Conservation (phyloP, 2,888 invertebrate species). For the Pediacus dermestoides region DNA sequence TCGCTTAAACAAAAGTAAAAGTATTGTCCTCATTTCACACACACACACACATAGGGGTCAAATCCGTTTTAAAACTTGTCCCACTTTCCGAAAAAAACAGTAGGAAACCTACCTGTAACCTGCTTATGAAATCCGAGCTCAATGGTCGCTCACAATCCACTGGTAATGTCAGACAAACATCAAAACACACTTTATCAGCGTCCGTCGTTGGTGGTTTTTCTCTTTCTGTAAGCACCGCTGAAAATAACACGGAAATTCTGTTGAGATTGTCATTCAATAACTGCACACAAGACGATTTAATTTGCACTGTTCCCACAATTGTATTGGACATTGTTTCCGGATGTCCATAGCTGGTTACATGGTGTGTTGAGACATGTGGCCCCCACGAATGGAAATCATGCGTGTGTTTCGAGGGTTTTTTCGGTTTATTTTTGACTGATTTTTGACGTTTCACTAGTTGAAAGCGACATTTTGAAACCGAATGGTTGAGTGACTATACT, state of each 20-base stretch:
- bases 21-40: constrained; percentile 36
- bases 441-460: too few relatives aligned
- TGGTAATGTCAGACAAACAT: constrained; percentile 41
- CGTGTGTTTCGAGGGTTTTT: too few relatives aligned
- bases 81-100: constrained; percentile 21
- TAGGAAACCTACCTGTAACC: constrained; percentile 44
- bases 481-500: too few relatives aligned
- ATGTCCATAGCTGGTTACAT: constrained; percentile 39
- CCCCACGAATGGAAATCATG: too few relatives aligned
- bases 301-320: constrained; percentile 44
- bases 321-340: constrained; percentile 40
- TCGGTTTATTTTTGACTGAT: too few relatives aligned
- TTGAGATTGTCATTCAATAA: constrained; percentile 44
- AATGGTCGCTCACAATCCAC: constrained; percentile 40
- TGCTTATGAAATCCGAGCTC: constrained; percentile 45
- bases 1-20: constrained; percentile 40
- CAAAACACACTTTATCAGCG: constrained; percentile 39
- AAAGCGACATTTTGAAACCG: too few relatives aligned
- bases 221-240: constrained; percentile 44
- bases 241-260: constrained; percentile 46
- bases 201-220: constrained; percentile 20
- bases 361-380: too few relatives aligned
- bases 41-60: constrained; percentile 31
- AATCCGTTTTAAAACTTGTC: constrained; percentile 37
- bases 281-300: constrained; percentile 44